Evolutionary conservation across 2,888 invertebrate species (phyloP).

Genomic region (Aethes cnicana): DNA sequence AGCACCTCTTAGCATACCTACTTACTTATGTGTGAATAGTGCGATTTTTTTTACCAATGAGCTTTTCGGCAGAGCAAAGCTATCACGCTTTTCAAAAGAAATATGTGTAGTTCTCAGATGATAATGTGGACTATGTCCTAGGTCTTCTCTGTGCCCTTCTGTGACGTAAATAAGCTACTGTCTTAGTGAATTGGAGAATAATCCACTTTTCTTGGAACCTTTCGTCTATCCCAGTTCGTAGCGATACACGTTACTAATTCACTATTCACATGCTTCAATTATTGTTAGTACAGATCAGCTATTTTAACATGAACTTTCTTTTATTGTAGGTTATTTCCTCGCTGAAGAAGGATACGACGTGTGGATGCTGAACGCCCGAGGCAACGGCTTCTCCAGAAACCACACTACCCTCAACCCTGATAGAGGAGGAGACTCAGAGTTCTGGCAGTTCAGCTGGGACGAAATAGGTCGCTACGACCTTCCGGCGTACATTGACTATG

Average conservation of each 20-base stretch:
- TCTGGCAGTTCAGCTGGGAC: slow-evolving; percentile 5
- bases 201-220: too few species aligned
- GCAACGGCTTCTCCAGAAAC: slow-evolving; percentile 83
- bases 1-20: slow-evolving; percentile 26
- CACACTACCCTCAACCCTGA: slow-evolving; percentile 36
- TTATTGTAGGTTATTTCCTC: slow-evolving; percentile 69
- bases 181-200: too few species aligned
- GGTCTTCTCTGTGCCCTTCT: too few species aligned
- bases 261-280: slow-evolving; percentile 23
- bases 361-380: slow-evolving; percentile 91
- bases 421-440: background rate
- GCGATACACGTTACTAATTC: slow-evolving; percentile 12
- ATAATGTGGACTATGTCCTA: too few species aligned
- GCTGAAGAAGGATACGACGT: slow-evolving; percentile 86
- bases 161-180: too few species aligned
- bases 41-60: too few species aligned
- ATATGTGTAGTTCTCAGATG: too few species aligned
- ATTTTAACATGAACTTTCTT: slow-evolving; percentile 84
- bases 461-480: background rate
- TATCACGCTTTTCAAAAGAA: too few species aligned
- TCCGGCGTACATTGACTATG: slow-evolving; percentile 84
- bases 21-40: too few species aligned
- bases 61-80: too few species aligned
- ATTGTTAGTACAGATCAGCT: slow-evolving; percentile 84
- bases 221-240: too few species aligned